These are phyloP conservation scores for Brachylomia viminalis DNA, from an alignment of 2,888 invertebrate genomes.

Conservation along the genomic window DNA sequence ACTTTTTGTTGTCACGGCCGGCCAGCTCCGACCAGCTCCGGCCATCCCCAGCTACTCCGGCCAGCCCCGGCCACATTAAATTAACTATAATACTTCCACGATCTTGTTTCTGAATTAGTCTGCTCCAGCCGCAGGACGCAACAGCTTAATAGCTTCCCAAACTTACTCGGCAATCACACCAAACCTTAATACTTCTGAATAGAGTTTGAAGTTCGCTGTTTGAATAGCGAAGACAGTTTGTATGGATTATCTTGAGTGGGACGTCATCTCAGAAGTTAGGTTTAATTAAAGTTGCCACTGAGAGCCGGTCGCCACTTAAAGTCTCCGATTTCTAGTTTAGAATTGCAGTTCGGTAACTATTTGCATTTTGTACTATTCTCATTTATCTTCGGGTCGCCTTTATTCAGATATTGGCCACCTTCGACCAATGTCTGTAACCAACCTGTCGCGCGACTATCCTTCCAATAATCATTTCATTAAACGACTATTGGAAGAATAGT, in stretches of 20 bases:
- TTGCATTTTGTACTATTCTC: slow-evolving; percentile 78
- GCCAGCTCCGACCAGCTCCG: not conserved
- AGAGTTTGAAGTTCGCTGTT: slow-evolving; percentile 62
- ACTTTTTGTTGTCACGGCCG: no score
- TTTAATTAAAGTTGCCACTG: slow-evolving; percentile 87
- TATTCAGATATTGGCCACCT: slow-evolving; percentile 54
- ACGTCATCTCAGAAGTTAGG: slow-evolving; percentile 86
- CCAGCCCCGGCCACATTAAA: slow-evolving; percentile 48
- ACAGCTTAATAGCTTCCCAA: slow-evolving; percentile 78
- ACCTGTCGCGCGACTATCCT: not conserved
- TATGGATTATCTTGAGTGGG: slow-evolving; percentile 81
- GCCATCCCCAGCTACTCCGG: not conserved
- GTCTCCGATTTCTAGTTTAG: slow-evolving; percentile 79
- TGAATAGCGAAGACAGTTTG: slow-evolving; percentile 49
- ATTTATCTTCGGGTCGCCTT: slow-evolving; percentile 62
- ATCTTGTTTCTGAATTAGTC: slow-evolving; percentile 78
- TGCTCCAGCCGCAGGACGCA: slow-evolving; percentile 77
- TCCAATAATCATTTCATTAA: no score
- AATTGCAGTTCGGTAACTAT: slow-evolving; percentile 81
- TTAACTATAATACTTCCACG: slow-evolving; percentile 67
- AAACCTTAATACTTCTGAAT: slow-evolving; percentile 57
- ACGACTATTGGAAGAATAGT: no score
- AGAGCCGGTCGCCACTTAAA: slow-evolving; percentile 79
- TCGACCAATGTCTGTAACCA: slow-evolving; percentile 15
- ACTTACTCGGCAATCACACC: slow-evolving; percentile 29